phyloP scores from a whole-genome alignment of 2,797 vertebrate species.

The Chaetodon trifasciatus region DNA sequence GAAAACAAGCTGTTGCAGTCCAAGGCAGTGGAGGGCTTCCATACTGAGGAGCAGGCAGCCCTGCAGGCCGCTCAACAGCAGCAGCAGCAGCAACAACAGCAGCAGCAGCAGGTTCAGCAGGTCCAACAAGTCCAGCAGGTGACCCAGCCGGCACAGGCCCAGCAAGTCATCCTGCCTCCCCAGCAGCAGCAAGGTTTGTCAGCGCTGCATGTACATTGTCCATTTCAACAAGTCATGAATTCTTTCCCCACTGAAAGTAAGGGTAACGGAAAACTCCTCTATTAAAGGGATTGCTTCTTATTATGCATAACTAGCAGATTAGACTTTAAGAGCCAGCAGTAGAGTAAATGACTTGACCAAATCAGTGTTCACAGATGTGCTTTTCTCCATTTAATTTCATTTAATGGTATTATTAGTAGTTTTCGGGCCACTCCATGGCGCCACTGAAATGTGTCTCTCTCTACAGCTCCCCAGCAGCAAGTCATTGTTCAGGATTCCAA shows the following conservation, averaged over 20 bases:
- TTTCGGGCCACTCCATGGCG: not conserved
- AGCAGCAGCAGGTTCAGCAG: slow-evolving; percentile 62
- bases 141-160: slow-evolving; percentile 80
- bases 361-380: not conserved
- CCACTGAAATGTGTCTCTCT: slow-evolving; percentile 18
- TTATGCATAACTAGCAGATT: not conserved
- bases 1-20: slow-evolving; percentile 98
- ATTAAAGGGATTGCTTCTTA: not conserved
- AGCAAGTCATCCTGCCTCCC: slow-evolving; percentile 93
- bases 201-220: not conserved
- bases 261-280: not conserved
- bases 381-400: not conserved
- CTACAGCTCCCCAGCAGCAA: slow-evolving; percentile 93
- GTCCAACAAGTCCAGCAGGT: slow-evolving; percentile 78
- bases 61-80: slow-evolving; percentile 91
- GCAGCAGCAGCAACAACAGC: slow-evolving; percentile 86
- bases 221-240: not conserved
- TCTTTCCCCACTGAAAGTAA: not conserved
- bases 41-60: slow-evolving; percentile 95
- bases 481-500: slow-evolving; percentile 97
- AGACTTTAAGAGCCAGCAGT: not conserved
- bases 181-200: slow-evolving; percentile 91
- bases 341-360: not conserved
- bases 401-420: not conserved
- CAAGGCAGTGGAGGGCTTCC: slow-evolving; percentile 98